These are phyloP conservation scores for Melanotaenia parkinsoni DNA, from an alignment of 2,797 vertebrate genomes.

Conservation along the genomic window DNA sequence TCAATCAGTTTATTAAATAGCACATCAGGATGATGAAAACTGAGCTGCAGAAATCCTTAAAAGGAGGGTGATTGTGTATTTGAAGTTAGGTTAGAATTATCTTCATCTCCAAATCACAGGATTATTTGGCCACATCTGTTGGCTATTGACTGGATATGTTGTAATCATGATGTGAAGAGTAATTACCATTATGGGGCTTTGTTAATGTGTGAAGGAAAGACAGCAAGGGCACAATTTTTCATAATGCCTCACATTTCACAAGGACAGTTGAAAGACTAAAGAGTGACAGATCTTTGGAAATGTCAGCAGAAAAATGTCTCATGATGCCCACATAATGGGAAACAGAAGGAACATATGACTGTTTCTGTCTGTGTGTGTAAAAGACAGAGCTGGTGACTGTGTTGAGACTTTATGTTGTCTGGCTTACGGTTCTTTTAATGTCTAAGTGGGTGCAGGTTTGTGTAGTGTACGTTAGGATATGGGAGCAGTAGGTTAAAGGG, in stretches of 20 bases:
- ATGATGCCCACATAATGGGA: slow-evolving; percentile 76
- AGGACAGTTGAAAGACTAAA: slow-evolving; percentile 69
- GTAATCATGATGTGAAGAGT: slow-evolving; percentile 72
- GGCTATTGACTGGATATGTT: slow-evolving; percentile 76
- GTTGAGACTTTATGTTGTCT: slow-evolving; percentile 21
- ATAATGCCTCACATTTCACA: slow-evolving; percentile 69
- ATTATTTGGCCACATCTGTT: slow-evolving; percentile 81
- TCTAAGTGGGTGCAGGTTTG: slow-evolving; percentile 28
- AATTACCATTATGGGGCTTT: slow-evolving; percentile 77
- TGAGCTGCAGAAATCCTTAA: slow-evolving; percentile 28
- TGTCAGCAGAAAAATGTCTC: slow-evolving; percentile 68
- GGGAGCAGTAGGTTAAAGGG: slow-evolving; percentile 6
- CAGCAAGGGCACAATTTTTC: slow-evolving; percentile 62
- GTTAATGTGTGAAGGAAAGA: slow-evolving; percentile 79
- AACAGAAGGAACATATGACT: slow-evolving; percentile 66
- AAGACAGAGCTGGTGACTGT: slow-evolving; percentile 6
- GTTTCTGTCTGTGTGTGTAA: slow-evolving; percentile 25
- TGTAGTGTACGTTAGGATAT: slow-evolving; percentile 7
- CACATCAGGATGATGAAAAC: slow-evolving; percentile 38
- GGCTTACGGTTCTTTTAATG: slow-evolving; percentile 18
- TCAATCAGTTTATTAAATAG: slow-evolving; percentile 29
- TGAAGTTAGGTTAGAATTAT: slow-evolving; percentile 69
- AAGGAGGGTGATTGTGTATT: slow-evolving; percentile 71
- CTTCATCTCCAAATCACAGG: slow-evolving; percentile 63
- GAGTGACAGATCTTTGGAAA: slow-evolving; percentile 81